Conservation (phyloP, 2,888 invertebrate genomes). For the Mamestra brassicae region DNA sequence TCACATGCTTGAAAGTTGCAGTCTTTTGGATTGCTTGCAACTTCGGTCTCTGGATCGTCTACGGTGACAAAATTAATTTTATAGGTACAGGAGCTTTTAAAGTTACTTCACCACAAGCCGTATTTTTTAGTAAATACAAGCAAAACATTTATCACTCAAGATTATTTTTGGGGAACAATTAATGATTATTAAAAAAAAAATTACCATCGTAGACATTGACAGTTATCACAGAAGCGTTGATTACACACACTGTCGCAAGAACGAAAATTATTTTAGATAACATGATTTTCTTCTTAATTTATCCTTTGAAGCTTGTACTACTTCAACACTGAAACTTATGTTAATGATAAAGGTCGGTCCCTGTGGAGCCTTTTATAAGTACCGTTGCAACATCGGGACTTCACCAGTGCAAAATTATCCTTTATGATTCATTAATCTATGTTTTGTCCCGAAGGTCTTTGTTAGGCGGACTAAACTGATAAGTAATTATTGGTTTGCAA, state of each 20-base stretch:
- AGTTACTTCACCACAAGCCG: neutral
- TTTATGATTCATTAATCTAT: slow-evolving; percentile 27
- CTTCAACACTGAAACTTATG: slow-evolving; percentile 2
- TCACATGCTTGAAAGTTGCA: slow-evolving; percentile 11
- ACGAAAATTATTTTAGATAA: slow-evolving; percentile 38
- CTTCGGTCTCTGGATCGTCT: slow-evolving; percentile 13
- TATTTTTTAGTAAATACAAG: no score
- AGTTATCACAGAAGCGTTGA: slow-evolving; percentile 52
- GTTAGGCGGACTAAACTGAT: slow-evolving; percentile 16
- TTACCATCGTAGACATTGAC: slow-evolving; percentile 33
- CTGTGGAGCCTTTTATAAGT: slow-evolving; percentile 43
- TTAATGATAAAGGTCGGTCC: slow-evolving; percentile 14
- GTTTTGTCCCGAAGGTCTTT: neutral
- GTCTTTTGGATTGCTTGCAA: neutral
- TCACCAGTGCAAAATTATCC: slow-evolving; percentile 11
- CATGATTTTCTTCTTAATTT: slow-evolving; percentile 33
- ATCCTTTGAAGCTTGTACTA: neutral
- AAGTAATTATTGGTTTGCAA: slow-evolving; percentile 33
- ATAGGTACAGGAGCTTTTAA: no score
- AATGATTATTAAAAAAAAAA: neutral
- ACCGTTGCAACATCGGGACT: neutral
- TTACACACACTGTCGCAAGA: slow-evolving; percentile 38
- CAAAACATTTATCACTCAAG: no score
- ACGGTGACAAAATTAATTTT: neutral
- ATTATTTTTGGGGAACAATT: no score